Evolutionary conservation across 2,888 invertebrate genomes (phyloP), one percentile per base, ranked within the genome.

Genomic region (Pyrochroa serraticornis): DNA sequence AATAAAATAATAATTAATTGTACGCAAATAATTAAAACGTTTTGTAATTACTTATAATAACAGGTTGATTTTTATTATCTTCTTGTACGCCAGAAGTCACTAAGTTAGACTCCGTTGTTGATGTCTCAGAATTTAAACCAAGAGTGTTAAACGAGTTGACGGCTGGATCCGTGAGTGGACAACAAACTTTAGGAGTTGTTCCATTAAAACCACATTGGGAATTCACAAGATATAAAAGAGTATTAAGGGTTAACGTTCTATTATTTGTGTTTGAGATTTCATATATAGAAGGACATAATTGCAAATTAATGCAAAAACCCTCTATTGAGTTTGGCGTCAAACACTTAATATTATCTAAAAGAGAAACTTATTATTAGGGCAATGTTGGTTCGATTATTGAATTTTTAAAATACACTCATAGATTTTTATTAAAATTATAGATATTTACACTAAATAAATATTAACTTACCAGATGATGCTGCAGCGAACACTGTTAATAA

Each of bases 171-270:
- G 32, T 41, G 31, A 62, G 14, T 7, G 73, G 70, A 59, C 85
- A 85, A 71, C 85, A 85, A 0, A 85, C 84, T 53, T 69, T 79
- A 0, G 83, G 83, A 1, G 69, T 66, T 22, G 76, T 77, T 0
- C 80, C 82, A 1, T 79, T 75, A 64, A 82, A 84, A 1, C 83
- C 83, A 60, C 85, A 85, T 38, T 83, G 82, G 0, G 85, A 83
- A 46, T 74, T 71, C 34, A 79, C 79, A 10, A 85, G 73, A 64
- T 78, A 82, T n/a, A 66, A 75, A 7, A 82, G 66, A 1, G 77
- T 73, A 53, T 74, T 70, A 3, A 62, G 32, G 7, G 71, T 71
- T 41, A 75, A 58, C 1, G 68, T 67, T 5, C 62, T 60, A 6
- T 63, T 45, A 33, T 63, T 65, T 54, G 71, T 69, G 32, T 70